These are phyloP conservation scores for Margarornis squamiger DNA, from an alignment of 2,797 vertebrate species.

Conservation along the genomic window DNA sequence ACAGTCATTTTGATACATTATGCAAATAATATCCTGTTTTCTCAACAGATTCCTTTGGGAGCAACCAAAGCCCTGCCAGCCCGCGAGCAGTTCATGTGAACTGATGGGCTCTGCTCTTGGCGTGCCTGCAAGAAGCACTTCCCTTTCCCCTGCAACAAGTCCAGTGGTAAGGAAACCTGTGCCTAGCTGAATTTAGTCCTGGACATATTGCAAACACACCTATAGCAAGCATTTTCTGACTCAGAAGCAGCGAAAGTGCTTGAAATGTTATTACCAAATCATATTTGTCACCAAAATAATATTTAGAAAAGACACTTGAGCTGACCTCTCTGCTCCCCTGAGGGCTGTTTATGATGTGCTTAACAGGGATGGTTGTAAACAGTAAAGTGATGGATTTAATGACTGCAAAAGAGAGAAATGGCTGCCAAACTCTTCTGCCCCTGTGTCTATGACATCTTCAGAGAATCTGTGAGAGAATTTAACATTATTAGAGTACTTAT, in stretches of 20 bases:
- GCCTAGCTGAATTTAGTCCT: not conserved
- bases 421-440: not conserved
- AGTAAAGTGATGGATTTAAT: not conserved
- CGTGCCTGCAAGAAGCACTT: not conserved
- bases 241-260: not conserved
- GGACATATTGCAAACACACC: not conserved
- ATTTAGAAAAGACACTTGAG: not conserved
- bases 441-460: not conserved
- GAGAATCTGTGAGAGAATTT: not conserved
- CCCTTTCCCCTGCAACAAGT: not conserved
- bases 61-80: not conserved
- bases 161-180: not conserved
- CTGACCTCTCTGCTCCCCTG: not conserved
- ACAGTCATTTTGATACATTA: constrained; percentile 26
- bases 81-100: not conserved
- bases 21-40: constrained; percentile 26
- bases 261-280: not conserved
- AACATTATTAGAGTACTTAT: not conserved
- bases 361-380: not conserved
- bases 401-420: not conserved
- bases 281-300: not conserved
- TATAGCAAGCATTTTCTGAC: not conserved
- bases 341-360: not conserved
- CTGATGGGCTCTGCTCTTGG: not conserved
- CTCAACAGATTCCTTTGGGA: constrained; percentile 30